Conservation (phyloP, 30 jellyfish, hydroid and myxozoan species). For the Hydra vulgaris region DNA sequence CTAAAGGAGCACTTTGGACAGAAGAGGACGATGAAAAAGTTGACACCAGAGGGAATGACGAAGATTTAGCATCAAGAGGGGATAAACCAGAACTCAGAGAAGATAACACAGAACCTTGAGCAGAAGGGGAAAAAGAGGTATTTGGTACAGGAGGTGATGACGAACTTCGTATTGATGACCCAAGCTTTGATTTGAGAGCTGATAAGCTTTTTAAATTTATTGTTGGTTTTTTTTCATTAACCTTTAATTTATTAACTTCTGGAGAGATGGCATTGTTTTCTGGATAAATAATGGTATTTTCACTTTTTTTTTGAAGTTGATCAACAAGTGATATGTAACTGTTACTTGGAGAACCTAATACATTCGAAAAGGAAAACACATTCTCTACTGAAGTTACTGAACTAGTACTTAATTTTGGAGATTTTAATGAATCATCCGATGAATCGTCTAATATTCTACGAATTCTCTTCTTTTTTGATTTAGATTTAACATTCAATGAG, state of each 20-base stretch:
- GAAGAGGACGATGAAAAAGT: too few relatives aligned
- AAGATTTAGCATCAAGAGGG: too few relatives aligned
- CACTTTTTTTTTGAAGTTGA: not conserved
- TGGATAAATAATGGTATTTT: not conserved
- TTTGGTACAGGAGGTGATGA: too few relatives aligned
- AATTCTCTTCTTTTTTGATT: not conserved
- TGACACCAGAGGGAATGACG: too few relatives aligned
- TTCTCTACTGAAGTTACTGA: not conserved
- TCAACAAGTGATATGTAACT: not conserved
- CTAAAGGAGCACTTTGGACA: too few relatives aligned
- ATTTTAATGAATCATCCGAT: not conserved
- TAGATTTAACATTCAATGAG: not conserved
- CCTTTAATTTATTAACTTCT: too few relatives aligned
- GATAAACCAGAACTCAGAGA: too few relatives aligned
- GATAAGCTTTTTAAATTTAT: not conserved
- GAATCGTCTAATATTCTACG: not conserved
- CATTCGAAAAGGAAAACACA: not conserved
- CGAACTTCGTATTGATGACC: not conserved
- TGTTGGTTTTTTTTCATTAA: not conserved
- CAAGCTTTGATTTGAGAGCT: not conserved
- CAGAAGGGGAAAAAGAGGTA: too few relatives aligned
- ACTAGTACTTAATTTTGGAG: not conserved
- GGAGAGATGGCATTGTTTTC: too few relatives aligned
- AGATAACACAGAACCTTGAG: too few relatives aligned
- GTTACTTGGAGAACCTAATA: not conserved